Percentiles rank a stretch among this genome's conserved stretches.
phyloP scores from a whole-genome alignment of 2,888 invertebrate species.

The Steinernema carpocapsae region DNA sequence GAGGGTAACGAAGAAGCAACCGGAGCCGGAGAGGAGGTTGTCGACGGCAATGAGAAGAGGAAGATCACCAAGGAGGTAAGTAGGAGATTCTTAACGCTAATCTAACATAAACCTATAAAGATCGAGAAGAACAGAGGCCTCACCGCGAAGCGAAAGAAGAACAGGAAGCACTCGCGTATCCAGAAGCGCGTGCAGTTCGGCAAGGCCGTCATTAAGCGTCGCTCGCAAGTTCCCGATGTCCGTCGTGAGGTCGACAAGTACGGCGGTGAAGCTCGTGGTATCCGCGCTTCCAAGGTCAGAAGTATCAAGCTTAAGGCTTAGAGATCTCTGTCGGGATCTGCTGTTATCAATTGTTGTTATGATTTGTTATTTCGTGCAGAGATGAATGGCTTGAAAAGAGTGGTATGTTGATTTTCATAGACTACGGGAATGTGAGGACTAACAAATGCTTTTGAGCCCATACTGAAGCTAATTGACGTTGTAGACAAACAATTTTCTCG shows the following conservation, averaged over 20 bases:
- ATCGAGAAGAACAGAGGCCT: slow-evolving; percentile 56
- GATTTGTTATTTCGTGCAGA: slow-evolving; percentile 32
- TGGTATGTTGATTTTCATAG: too few species aligned
- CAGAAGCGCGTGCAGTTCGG: slow-evolving; percentile 83
- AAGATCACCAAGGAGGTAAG: slow-evolving; percentile 79
- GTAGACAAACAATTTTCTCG: too few species aligned
- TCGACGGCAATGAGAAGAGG: slow-evolving; percentile 75
- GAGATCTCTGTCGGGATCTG: neutral
- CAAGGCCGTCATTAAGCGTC: slow-evolving; percentile 88
- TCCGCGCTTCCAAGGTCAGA: slow-evolving; percentile 85
- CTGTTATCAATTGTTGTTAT: slow-evolving; percentile 18
- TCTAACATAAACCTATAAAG: slow-evolving; percentile 41
- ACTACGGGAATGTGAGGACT: too few species aligned
- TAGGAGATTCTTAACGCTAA: neutral
- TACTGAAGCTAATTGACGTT: too few species aligned
- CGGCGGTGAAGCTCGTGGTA: slow-evolving; percentile 90
- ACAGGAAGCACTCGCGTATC: slow-evolving; percentile 75
- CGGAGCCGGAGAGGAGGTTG: slow-evolving; percentile 41
- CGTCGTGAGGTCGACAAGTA: slow-evolving; percentile 83
- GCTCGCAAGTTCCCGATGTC: slow-evolving; percentile 86
- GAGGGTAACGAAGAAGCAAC: slow-evolving; percentile 43
- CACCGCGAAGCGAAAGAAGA: slow-evolving; percentile 47
- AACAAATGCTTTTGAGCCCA: too few species aligned
- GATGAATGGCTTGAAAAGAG: slow-evolving; percentile 31
- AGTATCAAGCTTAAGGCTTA: slow-evolving; percentile 79